phyloP scores from a whole-genome alignment of 2,797 vertebrate species.

The Myoxocephalus aenaeus region DNA sequence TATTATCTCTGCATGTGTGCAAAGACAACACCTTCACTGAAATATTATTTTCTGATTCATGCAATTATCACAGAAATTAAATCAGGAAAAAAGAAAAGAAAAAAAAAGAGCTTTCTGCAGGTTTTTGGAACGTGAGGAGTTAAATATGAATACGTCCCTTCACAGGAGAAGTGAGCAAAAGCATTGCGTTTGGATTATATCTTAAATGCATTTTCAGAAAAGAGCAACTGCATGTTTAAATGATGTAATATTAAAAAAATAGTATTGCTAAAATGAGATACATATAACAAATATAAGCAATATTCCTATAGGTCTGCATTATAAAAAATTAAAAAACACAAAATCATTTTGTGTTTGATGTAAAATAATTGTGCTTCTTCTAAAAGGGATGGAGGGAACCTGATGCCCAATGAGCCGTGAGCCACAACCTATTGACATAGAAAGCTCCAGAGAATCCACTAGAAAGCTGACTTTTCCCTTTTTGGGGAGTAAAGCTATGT shows the following conservation, averaged over 20 bases:
- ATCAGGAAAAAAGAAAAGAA: background rate
- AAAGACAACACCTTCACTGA: background rate
- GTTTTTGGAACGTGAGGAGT: background rate
- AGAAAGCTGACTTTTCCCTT: conserved; percentile 69
- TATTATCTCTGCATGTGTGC: background rate
- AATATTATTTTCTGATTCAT: background rate
- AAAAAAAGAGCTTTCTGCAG: background rate
- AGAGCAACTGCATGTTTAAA: background rate
- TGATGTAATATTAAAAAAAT: background rate
- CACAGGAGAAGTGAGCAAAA: background rate
- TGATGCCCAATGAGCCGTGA: conserved; percentile 36
- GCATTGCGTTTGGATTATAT: background rate
- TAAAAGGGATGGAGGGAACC: background rate
- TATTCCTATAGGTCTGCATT: background rate
- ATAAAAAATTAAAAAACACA: no score
- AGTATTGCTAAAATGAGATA: background rate
- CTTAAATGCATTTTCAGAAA: background rate
- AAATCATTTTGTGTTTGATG: background rate
- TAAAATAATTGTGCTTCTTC: conserved; percentile 1
- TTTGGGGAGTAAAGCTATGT: conserved; percentile 69
- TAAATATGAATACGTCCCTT: background rate
- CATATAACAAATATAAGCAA: background rate
- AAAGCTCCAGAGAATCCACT: conserved; percentile 55
- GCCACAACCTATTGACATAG: conserved; percentile 46
- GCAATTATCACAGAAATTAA: background rate